A percentile compares a stretch with the other conserved stretches of the same genome.
phyloP scores from a whole-genome alignment of 2,113 vertebrate species.

The Rhinopomastus cyanomelas region DNA sequence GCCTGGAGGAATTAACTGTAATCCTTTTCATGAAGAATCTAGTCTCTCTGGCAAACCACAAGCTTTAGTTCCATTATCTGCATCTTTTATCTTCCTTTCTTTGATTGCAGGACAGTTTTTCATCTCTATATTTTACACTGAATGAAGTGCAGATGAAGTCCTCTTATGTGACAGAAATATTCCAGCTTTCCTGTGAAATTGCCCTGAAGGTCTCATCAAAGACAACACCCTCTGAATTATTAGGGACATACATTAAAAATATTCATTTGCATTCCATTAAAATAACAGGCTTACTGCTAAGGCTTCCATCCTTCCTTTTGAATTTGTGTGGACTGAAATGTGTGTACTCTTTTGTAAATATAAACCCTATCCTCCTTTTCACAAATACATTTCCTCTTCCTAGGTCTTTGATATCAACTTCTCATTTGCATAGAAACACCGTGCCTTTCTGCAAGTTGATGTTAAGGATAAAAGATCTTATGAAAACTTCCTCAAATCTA shows the following conservation, averaged over 20 bases:
- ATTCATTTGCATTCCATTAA: conserved; percentile 26
- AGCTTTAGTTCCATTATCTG: conserved; percentile 40
- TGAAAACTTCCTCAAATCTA: not conserved
- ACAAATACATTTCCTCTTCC: not conserved
- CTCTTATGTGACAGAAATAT: conserved; percentile 12
- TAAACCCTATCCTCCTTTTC: not conserved
- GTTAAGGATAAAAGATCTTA: not conserved
- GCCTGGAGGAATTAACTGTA: conserved; percentile 22
- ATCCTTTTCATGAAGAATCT: not conserved
- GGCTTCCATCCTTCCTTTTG: not conserved
- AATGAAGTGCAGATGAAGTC: conserved; percentile 40
- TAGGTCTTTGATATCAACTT: not conserved
- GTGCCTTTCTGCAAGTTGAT: not conserved
- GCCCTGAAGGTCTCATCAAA: conserved; percentile 33
- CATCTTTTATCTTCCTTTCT: conserved; percentile 56
- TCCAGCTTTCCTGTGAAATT: conserved; percentile 29
- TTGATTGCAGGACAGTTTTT: conserved; percentile 42
- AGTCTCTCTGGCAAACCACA: conserved; percentile 14
- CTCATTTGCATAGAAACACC: not conserved
- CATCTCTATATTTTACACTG: conserved; percentile 24
- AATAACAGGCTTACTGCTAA: not conserved
- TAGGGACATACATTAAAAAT: conserved; percentile 27
- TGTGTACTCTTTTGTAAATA: conserved; percentile 14
- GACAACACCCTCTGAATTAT: conserved; percentile 34
- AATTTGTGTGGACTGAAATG: conserved; percentile 6